Percentiles rank a stretch among this genome's conserved stretches.
Conservation (phyloP, 64 coral and sea anemone species). For the Actinia tenebrosa region DNA sequence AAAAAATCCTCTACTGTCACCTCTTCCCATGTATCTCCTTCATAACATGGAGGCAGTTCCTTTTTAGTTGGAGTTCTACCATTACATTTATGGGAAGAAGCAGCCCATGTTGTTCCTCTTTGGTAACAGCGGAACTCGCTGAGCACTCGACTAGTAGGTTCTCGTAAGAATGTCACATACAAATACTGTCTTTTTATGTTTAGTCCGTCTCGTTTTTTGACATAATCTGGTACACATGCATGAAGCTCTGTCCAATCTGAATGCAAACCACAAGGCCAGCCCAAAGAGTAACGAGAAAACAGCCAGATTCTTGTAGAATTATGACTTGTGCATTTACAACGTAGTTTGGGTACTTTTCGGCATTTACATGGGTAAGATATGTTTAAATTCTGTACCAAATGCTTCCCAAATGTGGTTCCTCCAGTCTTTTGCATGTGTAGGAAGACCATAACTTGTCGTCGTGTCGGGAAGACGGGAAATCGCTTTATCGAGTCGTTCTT, state of each 20-base stretch:
- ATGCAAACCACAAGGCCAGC: slow-evolving; percentile 95
- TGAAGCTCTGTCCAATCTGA: slow-evolving; percentile 86
- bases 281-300: slow-evolving; percentile 83
- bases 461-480: slow-evolving; percentile 35
- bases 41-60: slow-evolving; percentile 77
- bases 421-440: slow-evolving; percentile 97
- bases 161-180: slow-evolving; percentile 84
- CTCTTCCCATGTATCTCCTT: slow-evolving; percentile 71
- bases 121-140: slow-evolving; percentile 90
- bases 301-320: slow-evolving; percentile 78
- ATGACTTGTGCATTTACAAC: slow-evolving; percentile 57
- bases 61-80: slow-evolving; percentile 48
- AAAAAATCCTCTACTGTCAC: slow-evolving; percentile 61
- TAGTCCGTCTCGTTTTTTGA: slow-evolving; percentile 42
- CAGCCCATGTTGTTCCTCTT: slow-evolving; percentile 82
- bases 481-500: slow-evolving; percentile 14
- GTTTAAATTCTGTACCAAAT: slow-evolving; percentile 73
- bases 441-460: slow-evolving; percentile 79
- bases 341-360: slow-evolving; percentile 15
- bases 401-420: slow-evolving; percentile 81
- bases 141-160: slow-evolving; percentile 73
- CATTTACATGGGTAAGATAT: slow-evolving; percentile 62
- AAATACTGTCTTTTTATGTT: slow-evolving; percentile 51
- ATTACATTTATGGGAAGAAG: slow-evolving; percentile 70
- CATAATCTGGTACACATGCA: slow-evolving; percentile 66